Percentiles rank a stretch among this genome's conserved stretches.
Conservation (phyloP, 2,888 invertebrate genomes). For the Alviniconcha strummeri region DNA sequence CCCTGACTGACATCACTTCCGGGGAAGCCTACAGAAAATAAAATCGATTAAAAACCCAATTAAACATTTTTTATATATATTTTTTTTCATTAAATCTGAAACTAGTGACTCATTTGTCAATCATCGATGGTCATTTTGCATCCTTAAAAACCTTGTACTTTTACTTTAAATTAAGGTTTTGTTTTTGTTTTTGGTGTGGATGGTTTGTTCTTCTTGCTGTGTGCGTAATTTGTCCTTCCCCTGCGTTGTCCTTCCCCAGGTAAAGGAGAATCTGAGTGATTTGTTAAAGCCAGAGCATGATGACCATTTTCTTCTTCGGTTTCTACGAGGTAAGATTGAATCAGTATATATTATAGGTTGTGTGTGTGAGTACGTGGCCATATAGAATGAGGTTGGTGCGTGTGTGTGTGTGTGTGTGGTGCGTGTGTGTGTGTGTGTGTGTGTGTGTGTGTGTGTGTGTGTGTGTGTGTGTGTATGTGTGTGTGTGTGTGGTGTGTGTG, state of each 20-base stretch:
- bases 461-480: neutral
- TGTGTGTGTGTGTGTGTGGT: neutral
- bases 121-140: too few relatives aligned
- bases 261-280: slow-evolving; percentile 65
- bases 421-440: neutral
- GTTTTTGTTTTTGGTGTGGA: too few relatives aligned
- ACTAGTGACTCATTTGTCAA: too few relatives aligned
- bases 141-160: too few relatives aligned
- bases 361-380: neutral
- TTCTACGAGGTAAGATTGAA: slow-evolving; percentile 64
- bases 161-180: too few relatives aligned
- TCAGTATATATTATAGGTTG: neutral
- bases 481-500: neutral
- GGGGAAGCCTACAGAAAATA: too few relatives aligned
- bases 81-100: too few relatives aligned
- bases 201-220: too few relatives aligned
- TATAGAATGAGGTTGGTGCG: neutral
- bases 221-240: too few relatives aligned
- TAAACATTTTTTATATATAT: too few relatives aligned
- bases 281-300: slow-evolving; percentile 66
- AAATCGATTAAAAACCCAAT: too few relatives aligned
- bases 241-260: slow-evolving; percentile 48
- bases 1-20: too few relatives aligned
- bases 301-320: slow-evolving; percentile 60
- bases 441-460: neutral